Evolutionary conservation across 1,140 invertebrate genomes (phyloP), one percentile per base, ranked within the genome.

Genomic region (Heliconius himera): DNA sequence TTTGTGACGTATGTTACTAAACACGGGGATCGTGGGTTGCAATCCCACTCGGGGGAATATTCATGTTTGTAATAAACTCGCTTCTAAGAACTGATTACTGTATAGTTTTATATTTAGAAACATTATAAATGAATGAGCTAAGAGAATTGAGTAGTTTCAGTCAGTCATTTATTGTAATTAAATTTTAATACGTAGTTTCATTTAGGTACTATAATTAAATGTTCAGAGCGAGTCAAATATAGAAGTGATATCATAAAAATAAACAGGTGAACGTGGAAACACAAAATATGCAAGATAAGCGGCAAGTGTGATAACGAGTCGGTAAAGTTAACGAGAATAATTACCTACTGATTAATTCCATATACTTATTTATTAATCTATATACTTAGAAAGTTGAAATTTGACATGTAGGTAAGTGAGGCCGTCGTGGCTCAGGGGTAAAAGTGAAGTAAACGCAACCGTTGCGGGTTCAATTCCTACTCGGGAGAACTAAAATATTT

Each of bases 231-330:
- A 66, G 26, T 18, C 26, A 66, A 56, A 56, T 22, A 56, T 29
- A 66, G 60, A 26, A 66, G 13, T 66, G 60, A 66, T 66, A 66
- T 66, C 60, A 66, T 16, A 66, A 66, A 66, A 66, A 66, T 66
- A 66, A 66, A 66, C 60, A 66, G 9, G 60, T 66, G 26, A 66
- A 29, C n/a, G 54, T 56, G 54, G 20, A 56, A 1, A 56, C 60
- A 66, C 3, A 66, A 66, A 66, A 66, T 16, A 29, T 66, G 26
- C 60, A 66, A 66, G 60, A 66, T 66, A 66, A 66, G 60, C 60
- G 22, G 26, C 22, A 0, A 13, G 1, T n/a, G 1, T 29, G 60
- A 60, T 76, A 66, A 66, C 60, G 26, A 11, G 11, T 26, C 3
- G 54, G 54, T 56, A 56, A 3, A 3, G 60, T 6, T 66, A 16